Conservation (phyloP, 64 coral and sea anemone species). For the Cladopsammia gracilis region DNA sequence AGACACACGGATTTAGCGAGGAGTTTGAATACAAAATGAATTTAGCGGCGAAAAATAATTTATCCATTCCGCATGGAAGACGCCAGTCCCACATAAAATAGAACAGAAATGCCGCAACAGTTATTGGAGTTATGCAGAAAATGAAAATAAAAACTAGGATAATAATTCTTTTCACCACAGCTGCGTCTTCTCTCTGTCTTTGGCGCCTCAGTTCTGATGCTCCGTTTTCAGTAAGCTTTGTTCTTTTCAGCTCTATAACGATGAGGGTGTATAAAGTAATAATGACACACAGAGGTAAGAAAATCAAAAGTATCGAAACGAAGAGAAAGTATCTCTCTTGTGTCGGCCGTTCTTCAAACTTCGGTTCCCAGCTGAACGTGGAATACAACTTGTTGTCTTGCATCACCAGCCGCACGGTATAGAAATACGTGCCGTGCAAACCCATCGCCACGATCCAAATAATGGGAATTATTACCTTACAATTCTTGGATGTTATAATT, state of each 20-base stretch:
- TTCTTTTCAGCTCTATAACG: neutral
- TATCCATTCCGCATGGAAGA: neutral
- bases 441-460: conserved; percentile 36
- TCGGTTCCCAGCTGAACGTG: neutral
- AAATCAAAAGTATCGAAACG: neutral
- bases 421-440: conserved; percentile 38
- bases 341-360: conserved; percentile 7
- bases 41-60: neutral
- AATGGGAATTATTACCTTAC: neutral
- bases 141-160: conserved; percentile 1
- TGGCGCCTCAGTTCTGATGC: neutral
- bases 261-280: neutral
- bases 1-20: conserved; percentile 53
- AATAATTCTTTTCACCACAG: conserved; percentile 23
- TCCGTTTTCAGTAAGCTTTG: neutral
- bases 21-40: conserved; percentile 39
- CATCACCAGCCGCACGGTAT: neutral
- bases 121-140: conserved; percentile 39
- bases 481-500: conserved; percentile 9
- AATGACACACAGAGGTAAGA: neutral
- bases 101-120: neutral
- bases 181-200: conserved; percentile 52
- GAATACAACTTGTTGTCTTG: neutral
- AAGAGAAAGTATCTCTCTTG: neutral
- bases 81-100: conserved; percentile 15